Evolutionary conservation across 1,140 invertebrate genomes (phyloP).

Genomic region (Psix sp.): DNA sequence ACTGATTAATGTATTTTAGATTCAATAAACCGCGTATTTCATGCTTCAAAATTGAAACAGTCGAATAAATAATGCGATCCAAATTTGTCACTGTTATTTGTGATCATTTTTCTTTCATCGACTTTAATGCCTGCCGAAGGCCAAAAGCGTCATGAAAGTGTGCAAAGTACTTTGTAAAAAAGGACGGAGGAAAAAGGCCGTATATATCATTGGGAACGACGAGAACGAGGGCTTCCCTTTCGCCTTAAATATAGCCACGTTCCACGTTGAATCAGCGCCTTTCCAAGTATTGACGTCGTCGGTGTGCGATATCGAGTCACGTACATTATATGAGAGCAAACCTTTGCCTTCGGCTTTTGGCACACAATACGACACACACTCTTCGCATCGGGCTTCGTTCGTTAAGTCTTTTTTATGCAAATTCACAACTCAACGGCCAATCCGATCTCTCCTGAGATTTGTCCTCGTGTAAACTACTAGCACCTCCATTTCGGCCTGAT

Average conservation of each 20-base stretch:
- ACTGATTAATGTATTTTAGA: slow-evolving; percentile 13
- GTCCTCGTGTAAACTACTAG: slow-evolving; percentile 14
- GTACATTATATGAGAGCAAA: slow-evolving; percentile 52
- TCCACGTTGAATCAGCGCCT: slow-evolving; percentile 62
- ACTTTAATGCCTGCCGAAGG: slow-evolving; percentile 39
- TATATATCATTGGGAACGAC: slow-evolving; percentile 37
- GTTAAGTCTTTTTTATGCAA: slow-evolving; percentile 51
- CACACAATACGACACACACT: slow-evolving; percentile 25
- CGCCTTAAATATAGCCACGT: slow-evolving; percentile 58
- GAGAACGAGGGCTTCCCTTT: slow-evolving; percentile 55
- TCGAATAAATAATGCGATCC: slow-evolving; percentile 24
- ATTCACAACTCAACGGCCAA: slow-evolving; percentile 9
- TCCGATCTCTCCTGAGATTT: slow-evolving; percentile 15
- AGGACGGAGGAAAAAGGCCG: slow-evolving; percentile 24
- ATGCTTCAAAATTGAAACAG: slow-evolving; percentile 9
- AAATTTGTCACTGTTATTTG: slow-evolving; percentile 34
- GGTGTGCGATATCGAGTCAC: slow-evolving; percentile 57
- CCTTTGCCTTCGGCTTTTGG: slow-evolving; percentile 41
- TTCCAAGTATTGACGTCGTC: slow-evolving; percentile 61
- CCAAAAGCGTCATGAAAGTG: slow-evolving; percentile 40
- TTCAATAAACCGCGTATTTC: slow-evolving; percentile 16
- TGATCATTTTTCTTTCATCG: slow-evolving; percentile 40
- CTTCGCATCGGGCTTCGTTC: slow-evolving; percentile 41
- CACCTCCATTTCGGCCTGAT: no score
- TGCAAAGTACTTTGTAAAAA: slow-evolving; percentile 38